These are phyloP conservation scores for Tetrao urogallus DNA, from an alignment of 2,113 vertebrate species.

Conservation along the genomic window DNA sequence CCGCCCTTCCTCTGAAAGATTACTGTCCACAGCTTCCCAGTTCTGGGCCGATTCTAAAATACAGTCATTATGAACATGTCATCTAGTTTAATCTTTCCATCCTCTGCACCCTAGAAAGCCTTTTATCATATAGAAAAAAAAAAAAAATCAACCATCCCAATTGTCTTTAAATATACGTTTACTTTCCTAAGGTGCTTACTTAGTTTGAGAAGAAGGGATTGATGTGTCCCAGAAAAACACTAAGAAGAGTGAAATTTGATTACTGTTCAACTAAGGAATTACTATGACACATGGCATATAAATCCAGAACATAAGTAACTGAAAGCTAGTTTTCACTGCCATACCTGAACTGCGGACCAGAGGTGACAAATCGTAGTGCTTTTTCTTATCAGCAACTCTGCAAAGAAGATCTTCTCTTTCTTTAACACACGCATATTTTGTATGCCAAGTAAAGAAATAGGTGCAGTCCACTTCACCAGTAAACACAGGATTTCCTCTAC, in stretches of 20 bases:
- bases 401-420: slow-evolving; percentile 91
- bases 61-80: neutral
- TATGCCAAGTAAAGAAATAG: slow-evolving; percentile 94
- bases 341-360: slow-evolving; percentile 87
- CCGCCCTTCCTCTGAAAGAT: slow-evolving; percentile 58
- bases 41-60: slow-evolving; percentile 84
- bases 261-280: neutral
- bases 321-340: neutral
- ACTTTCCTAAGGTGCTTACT: neutral
- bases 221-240: neutral
- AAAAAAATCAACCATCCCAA: neutral
- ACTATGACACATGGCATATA: neutral
- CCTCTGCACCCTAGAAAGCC: neutral
- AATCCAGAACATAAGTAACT: neutral
- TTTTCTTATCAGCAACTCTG: slow-evolving; percentile 78
- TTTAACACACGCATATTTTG: slow-evolving; percentile 87
- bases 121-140: neutral
- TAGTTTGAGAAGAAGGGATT: neutral
- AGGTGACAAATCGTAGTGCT: slow-evolving; percentile 88
- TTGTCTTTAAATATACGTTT: neutral
- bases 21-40: slow-evolving; percentile 90
- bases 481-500: slow-evolving; percentile 86
- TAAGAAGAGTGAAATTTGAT: neutral
- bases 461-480: slow-evolving; percentile 92
- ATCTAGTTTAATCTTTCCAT: neutral